Conservation (phyloP, 2,888 invertebrate species). For the Mystacides longicornis region DNA sequence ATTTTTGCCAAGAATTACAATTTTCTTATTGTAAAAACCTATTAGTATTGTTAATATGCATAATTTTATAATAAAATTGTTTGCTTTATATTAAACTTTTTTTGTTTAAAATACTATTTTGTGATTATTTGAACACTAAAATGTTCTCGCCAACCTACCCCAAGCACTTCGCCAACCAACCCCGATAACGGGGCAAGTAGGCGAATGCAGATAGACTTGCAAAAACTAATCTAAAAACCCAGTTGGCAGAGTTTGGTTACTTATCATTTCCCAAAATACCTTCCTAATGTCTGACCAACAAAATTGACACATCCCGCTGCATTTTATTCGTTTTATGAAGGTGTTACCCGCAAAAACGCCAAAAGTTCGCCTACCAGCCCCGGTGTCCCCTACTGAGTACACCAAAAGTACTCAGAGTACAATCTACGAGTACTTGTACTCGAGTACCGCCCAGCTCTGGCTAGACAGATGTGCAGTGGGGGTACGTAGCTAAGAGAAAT, state of each 20-base stretch:
- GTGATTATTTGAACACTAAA: slow-evolving; percentile 8
- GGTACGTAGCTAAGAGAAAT: no score
- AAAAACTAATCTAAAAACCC: slow-evolving; percentile 3
- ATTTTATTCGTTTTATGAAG: slow-evolving; percentile 4
- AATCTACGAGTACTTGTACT: no score
- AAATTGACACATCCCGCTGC: slow-evolving; percentile 5
- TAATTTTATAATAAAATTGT: not conserved
- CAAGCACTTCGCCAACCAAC: slow-evolving; percentile 12
- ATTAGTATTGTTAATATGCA: not conserved
- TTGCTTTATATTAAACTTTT: slow-evolving; percentile 1
- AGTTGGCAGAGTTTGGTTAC: not conserved
- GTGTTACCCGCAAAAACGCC: slow-evolving; percentile 1
- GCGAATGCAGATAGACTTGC: slow-evolving; percentile 10
- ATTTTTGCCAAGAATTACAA: slow-evolving; percentile 1
- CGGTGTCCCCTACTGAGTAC: slow-evolving; percentile 6
- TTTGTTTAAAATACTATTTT: not conserved
- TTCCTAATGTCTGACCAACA: slow-evolving; percentile 4
- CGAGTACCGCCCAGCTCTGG: no score
- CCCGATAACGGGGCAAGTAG: slow-evolving; percentile 11
- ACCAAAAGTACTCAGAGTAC: no score
- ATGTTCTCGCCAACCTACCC: slow-evolving; percentile 14
- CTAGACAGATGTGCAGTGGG: no score
- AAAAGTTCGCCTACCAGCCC: slow-evolving; percentile 12
- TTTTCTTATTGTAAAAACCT: not conserved
- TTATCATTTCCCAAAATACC: slow-evolving; percentile 5